Evolutionary conservation across 64 coral and sea anemone species (phyloP).

Genomic region (Pachyseris speciosa): DNA sequence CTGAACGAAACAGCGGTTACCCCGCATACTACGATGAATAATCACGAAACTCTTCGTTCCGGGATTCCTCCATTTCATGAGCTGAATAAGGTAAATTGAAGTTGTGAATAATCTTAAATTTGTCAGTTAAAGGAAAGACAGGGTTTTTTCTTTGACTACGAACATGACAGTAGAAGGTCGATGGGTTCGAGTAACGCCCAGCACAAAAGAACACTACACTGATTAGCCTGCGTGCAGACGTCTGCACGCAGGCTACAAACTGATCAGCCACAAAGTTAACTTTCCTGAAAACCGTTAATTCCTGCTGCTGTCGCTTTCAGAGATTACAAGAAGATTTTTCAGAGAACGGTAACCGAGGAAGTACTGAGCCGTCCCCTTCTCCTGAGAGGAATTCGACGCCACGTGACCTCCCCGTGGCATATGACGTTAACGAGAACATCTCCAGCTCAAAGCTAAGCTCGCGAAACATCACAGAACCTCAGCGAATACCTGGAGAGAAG

Average conservation of each 20-base stretch:
- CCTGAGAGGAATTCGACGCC: neutral
- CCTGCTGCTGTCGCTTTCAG: neutral
- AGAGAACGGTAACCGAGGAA: neutral
- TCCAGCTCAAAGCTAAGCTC: neutral
- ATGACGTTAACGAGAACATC: slow-evolving; percentile 10
- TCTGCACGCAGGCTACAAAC: neutral
- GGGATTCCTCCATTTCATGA: neutral
- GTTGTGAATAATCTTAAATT: neutral
- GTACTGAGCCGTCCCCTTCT: neutral
- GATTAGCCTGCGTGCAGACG: neutral
- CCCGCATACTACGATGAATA: neutral
- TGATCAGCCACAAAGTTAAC: neutral
- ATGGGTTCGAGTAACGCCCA: neutral
- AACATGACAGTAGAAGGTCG: no score
- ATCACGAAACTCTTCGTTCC: no score
- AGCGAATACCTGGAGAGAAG: neutral
- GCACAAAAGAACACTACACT: neutral
- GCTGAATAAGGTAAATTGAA: neutral
- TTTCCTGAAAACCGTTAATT: neutral
- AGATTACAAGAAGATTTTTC: neutral
- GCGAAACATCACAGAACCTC: neutral
- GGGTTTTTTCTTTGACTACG: neutral
- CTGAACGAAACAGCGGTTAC: neutral
- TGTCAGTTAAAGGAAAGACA: neutral
- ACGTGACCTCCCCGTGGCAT: neutral